Percentiles rank a stretch among this genome's conserved stretches.
These are phyloP conservation scores for Hydrozoanthus gracilis DNA, from an alignment of 92 coral and sea anemone species.

Conservation along the genomic window DNA sequence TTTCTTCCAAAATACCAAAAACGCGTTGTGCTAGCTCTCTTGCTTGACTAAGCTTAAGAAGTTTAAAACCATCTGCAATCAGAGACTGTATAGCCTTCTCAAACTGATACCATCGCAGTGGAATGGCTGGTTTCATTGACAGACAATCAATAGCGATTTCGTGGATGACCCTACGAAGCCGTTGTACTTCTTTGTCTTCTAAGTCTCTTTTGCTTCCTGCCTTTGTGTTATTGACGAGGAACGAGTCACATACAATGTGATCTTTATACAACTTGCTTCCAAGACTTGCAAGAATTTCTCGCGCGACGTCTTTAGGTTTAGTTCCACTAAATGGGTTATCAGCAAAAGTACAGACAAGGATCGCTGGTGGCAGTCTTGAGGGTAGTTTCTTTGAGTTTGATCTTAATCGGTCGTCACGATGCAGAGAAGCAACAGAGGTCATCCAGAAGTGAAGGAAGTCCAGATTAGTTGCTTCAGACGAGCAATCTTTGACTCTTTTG, in stretches of 20 bases:
- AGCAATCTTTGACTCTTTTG: conserved; percentile 28
- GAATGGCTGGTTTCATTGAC: conserved; percentile 41
- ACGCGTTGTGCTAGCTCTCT: conserved; percentile 51
- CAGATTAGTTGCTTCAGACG: conserved; percentile 30
- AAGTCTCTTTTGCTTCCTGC: conserved; percentile 24
- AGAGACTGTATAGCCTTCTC: conserved; percentile 58
- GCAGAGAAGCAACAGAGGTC: conserved; percentile 26
- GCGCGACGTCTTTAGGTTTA: conserved; percentile 36
- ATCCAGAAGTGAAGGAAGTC: conserved; percentile 36
- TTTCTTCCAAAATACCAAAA: conserved; percentile 28
- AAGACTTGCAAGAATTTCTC: conserved; percentile 30
- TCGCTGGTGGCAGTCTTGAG: conserved; percentile 36
- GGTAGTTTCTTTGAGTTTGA: conserved; percentile 3
- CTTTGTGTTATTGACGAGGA: conserved; percentile 64
- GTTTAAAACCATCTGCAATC: conserved; percentile 33
- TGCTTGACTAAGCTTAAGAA: conserved; percentile 41
- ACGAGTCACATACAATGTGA: conserved; percentile 38
- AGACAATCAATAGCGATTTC: conserved; percentile 43
- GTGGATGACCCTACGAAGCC: conserved; percentile 46
- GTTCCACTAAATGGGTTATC: conserved; percentile 49
- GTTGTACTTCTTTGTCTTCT: conserved; percentile 49
- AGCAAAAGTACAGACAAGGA: conserved; percentile 69
- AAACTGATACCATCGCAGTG: conserved; percentile 58
- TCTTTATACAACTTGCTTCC: conserved; percentile 14
- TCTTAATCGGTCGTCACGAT: not conserved